These are phyloP conservation scores for Gobio gobio DNA, from an alignment of 2,113 vertebrate species.

Conservation along the genomic window DNA sequence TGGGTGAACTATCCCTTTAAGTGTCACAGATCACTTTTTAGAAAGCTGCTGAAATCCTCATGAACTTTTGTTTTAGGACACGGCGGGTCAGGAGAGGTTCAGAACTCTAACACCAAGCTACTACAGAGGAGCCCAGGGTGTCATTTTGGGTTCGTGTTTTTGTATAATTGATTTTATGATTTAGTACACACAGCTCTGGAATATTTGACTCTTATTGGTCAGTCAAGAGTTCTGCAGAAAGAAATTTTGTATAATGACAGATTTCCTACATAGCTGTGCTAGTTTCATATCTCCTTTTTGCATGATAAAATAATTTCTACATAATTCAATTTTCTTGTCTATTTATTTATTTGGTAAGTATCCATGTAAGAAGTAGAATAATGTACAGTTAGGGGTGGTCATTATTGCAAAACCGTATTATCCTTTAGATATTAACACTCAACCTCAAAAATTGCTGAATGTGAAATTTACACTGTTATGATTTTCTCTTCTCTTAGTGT, in stretches of 20 bases:
- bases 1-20: too few species aligned
- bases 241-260: background rate
- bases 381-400: background rate
- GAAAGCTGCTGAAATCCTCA: conserved; percentile 8
- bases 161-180: background rate
- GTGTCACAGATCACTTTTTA: background rate
- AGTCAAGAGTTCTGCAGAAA: background rate
- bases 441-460: background rate
- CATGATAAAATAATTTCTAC: too few species aligned
- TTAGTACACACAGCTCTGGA: background rate
- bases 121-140: conserved; percentile 96
- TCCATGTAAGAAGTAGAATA: background rate
- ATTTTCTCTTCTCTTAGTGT: conserved; percentile 75
- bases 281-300: background rate
- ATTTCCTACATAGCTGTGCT: background rate
- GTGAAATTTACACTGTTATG: background rate
- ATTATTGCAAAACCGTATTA: too few species aligned
- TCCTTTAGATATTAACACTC: too few species aligned
- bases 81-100: conserved; percentile 95
- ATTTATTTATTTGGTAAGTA: background rate
- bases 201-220: background rate
- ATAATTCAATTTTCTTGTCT: too few species aligned
- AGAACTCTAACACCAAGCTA: conserved; percentile 96
- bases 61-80: conserved; percentile 81
- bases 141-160: conserved; percentile 87